These are phyloP conservation scores for Hetaerina titia DNA, from an alignment of 2,888 invertebrate genomes.

Conservation along the genomic window DNA sequence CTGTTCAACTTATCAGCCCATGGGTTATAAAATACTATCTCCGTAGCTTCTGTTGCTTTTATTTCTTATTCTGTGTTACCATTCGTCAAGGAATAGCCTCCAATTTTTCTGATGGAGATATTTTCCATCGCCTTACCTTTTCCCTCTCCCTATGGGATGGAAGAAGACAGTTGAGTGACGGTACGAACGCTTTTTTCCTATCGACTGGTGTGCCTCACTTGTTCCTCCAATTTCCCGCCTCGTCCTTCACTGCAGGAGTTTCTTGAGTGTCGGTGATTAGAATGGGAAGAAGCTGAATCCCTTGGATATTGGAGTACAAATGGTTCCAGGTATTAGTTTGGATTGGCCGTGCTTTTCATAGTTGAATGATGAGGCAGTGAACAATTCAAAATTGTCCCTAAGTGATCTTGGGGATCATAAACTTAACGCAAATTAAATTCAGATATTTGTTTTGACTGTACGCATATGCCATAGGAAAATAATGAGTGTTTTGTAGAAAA, in stretches of 20 bases:
- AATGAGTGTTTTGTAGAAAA: no score
- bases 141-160: background rate
- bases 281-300: background rate
- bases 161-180: slow-evolving; percentile 25
- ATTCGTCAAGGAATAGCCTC: background rate
- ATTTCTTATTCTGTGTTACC: background rate
- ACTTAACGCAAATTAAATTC: no score
- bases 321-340: background rate
- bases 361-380: background rate
- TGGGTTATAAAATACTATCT: no score
- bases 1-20: no score
- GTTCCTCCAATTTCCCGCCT: slow-evolving; percentile 2
- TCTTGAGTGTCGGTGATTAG: background rate
- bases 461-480: no score
- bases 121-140: background rate
- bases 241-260: background rate
- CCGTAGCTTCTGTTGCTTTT: background rate
- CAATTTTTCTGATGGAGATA: background rate
- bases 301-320: background rate
- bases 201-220: slow-evolving; percentile 18
- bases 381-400: no score
- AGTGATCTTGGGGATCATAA: no score
- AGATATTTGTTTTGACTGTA: no score
- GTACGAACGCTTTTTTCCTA: background rate
- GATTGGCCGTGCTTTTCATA: background rate